Conservation (phyloP, 2,797 vertebrate genomes). For the Falco novaeseelandiae region DNA sequence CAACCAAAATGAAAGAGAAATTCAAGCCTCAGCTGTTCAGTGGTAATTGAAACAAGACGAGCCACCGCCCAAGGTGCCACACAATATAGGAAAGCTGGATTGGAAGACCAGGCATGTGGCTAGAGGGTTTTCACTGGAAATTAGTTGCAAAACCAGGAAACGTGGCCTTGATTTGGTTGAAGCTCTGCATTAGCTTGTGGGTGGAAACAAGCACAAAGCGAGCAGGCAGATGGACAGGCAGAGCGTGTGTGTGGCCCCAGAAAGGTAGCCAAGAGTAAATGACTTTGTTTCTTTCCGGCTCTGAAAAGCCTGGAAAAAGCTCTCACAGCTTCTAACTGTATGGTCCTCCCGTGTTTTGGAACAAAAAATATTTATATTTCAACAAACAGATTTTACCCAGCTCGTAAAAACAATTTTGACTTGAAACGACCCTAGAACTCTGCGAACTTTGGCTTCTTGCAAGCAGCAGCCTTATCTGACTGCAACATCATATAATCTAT, state of each 20-base stretch:
- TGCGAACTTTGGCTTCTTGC: not conserved
- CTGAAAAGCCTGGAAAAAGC: not conserved
- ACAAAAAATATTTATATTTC: not conserved
- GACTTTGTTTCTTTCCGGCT: not conserved
- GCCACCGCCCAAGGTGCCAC: conserved; percentile 21
- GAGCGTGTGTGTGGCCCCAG: conserved; percentile 6
- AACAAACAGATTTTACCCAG: not conserved
- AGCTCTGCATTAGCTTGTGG: not conserved
- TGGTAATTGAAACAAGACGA: conserved; percentile 30
- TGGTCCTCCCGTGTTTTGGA: not conserved
- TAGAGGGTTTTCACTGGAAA: not conserved
- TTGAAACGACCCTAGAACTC: not conserved
- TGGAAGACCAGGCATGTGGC: not conserved
- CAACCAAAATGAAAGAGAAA: not conserved
- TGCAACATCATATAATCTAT: not conserved
- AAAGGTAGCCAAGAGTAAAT: conserved; percentile 35
- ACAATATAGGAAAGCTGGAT: not conserved
- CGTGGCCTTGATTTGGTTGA: not conserved
- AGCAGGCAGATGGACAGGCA: not conserved
- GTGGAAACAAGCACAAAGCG: not conserved
- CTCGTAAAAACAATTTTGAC: not conserved
- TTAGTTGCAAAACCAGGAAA: conserved; percentile 24
- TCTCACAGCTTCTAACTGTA: not conserved
- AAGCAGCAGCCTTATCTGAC: not conserved
- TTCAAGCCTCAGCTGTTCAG: conserved; percentile 20